Conservation (phyloP, 2,888 invertebrate species). For the Beris chalybata region DNA sequence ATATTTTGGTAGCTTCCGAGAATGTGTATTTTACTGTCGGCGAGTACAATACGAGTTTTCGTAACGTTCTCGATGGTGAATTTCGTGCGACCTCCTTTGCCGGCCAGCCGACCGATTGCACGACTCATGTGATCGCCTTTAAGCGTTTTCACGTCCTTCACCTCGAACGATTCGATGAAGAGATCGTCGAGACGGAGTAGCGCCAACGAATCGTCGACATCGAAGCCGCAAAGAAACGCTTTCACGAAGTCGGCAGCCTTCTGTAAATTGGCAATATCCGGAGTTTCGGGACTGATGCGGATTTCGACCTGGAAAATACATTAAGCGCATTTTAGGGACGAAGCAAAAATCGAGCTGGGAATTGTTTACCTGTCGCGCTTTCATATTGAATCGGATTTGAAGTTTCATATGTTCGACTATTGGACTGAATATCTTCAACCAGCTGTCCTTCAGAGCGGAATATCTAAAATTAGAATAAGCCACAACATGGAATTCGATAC, state of each 20-base stretch:
- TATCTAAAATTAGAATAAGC: conserved; percentile 62
- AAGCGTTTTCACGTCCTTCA: conserved; percentile 93
- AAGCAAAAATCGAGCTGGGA: conserved; percentile 52
- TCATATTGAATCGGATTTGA: conserved; percentile 92
- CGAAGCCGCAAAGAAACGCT: conserved; percentile 95
- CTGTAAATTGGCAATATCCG: conserved; percentile 87
- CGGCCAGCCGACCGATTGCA: conserved; percentile 94
- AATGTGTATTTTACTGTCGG: conserved; percentile 95
- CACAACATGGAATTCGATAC: background rate
- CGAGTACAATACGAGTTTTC: conserved; percentile 95
- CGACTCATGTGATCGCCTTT: conserved; percentile 94
- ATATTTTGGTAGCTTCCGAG: conserved; percentile 98
- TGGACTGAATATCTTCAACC: conserved; percentile 96
- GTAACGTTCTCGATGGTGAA: conserved; percentile 99
- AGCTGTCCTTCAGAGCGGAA: conserved; percentile 91
- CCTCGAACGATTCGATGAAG: conserved; percentile 95
- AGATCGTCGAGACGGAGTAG: conserved; percentile 92
- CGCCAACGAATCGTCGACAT: conserved; percentile 95
- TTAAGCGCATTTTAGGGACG: background rate
- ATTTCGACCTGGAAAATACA: conserved; percentile 48
- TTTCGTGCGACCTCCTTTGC: conserved; percentile 95
- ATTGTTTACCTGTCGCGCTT: conserved; percentile 81
- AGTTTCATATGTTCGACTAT: conserved; percentile 93
- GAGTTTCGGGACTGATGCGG: conserved; percentile 58
- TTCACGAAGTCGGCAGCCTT: conserved; percentile 98